These are phyloP conservation scores for Mustelus asterias DNA, from an alignment of 2,113 vertebrate genomes.

Conservation along the genomic window DNA sequence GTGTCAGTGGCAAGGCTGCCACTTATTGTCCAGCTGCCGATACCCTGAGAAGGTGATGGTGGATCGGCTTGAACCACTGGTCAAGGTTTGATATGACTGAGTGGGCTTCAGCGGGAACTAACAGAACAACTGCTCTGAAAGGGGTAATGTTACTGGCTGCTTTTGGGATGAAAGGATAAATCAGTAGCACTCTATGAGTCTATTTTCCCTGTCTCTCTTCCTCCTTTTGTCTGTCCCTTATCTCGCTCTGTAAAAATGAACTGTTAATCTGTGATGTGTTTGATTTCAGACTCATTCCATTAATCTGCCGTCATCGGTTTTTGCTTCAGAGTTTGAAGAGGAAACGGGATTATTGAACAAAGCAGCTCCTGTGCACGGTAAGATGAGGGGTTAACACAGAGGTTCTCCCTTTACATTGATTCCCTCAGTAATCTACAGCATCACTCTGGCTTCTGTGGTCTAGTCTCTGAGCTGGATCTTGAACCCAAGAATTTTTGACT, in stretches of 20 bases:
- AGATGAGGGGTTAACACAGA: too few relatives aligned
- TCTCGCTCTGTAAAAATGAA: background rate
- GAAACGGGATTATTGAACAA: slow-evolving; percentile 92
- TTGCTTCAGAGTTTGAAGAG: slow-evolving; percentile 95
- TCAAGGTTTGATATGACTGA: too few relatives aligned
- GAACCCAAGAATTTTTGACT: background rate
- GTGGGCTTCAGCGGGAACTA: too few relatives aligned
- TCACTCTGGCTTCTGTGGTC: background rate
- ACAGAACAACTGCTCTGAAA: too few relatives aligned
- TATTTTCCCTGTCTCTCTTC: too few relatives aligned
- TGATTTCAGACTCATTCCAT: slow-evolving; percentile 64
- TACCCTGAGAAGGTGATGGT: too few relatives aligned
- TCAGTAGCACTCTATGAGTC: too few relatives aligned
- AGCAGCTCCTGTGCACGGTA: slow-evolving; percentile 92
- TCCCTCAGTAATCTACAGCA: background rate
- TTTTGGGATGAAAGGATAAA: too few relatives aligned
- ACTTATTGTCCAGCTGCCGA: background rate
- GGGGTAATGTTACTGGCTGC: too few relatives aligned
- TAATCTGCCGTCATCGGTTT: slow-evolving; percentile 90
- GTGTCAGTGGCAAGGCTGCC: background rate
- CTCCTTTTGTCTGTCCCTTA: too few relatives aligned
- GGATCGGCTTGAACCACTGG: too few relatives aligned
- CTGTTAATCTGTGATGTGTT: background rate
- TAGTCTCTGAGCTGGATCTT: background rate
- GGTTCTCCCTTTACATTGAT: background rate